Percentiles rank a stretch among this genome's conserved stretches.
Conservation (phyloP, 1,140 invertebrate species). For the Argopecten irradians region DNA sequence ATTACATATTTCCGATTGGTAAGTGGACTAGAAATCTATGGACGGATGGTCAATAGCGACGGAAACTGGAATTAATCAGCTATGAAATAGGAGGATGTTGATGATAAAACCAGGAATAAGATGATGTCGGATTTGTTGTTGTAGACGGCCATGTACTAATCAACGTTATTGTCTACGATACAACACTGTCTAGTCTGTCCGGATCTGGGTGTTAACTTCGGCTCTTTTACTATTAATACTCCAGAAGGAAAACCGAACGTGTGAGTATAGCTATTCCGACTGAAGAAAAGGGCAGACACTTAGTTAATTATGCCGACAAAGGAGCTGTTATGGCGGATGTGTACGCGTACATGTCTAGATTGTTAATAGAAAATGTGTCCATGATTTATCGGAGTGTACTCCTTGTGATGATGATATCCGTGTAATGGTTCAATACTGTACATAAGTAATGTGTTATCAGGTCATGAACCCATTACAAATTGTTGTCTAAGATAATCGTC, state of each 20-base stretch:
- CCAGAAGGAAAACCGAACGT: neutral
- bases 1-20: neutral
- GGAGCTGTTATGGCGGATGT: neutral
- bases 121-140: neutral
- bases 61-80: neutral
- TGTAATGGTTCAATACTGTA: too few species aligned
- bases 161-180: neutral
- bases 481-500: too few species aligned
- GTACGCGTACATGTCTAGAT: neutral
- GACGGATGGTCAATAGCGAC: neutral
- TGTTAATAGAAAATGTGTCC: neutral
- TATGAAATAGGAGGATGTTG: neutral
- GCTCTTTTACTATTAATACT: neutral
- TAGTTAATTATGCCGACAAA: neutral
- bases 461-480: too few species aligned
- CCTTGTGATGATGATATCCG: neutral
- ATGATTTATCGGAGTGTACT: neutral
- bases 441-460: too few species aligned
- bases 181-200: neutral
- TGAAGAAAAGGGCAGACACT: neutral
- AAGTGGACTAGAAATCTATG: neutral
- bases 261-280: neutral
- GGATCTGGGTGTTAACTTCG: neutral
- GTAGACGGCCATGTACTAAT: conserved; percentile 1
- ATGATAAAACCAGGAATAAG: neutral